Base-by-base conservation (phyloP, 2,113 vertebrate genomes). In the Thalassarche chlororhynchos region DNA sequence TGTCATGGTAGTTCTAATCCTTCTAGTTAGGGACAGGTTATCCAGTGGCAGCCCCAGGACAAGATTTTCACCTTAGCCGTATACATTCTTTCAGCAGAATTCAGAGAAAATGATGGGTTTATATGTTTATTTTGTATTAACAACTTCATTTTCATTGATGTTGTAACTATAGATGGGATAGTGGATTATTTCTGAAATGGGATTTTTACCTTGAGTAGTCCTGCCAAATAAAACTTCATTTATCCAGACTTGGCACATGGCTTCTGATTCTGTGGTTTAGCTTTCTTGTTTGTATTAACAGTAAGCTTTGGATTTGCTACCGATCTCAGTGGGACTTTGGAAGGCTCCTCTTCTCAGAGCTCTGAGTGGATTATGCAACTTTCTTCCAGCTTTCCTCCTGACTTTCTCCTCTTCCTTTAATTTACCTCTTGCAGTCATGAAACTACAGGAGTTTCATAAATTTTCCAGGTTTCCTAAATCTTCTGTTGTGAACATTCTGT, bases 1-100 rank as follows among this genome's bases (percentile, higher is more conserved):
- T 84, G 77, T 91, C 90, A 61, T 92, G 82, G 91, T 87, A 95
- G 77, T 81, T 81, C 74, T 97, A 96, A 97, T 97, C 96, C 77
- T 92, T 84, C 93, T 84, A 84, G 86, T 96, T 96, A 97, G 49
- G 52, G 61, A 42, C 69, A 92, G 87, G 81, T 76, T 93, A 94
- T 82, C 80, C 83, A 91, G 83, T 68, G 77, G 36, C 84, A 94
- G 70, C 40, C 60, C 29, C 75, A 80, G 83, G 86, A 71, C 72
- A 79, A 92, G 92, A 90, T 89, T 92, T 92, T 79, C 58, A 93
- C 36, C 44, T 71, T 83, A 91, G 72, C 57, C 3, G 3, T 25
- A 55, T 32, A 55, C 4, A 60, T 71, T 38, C 61, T 87, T 68
- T 36, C 72, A 65, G 42, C 40, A 92, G 23, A 94, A 92, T 74